phyloP scores from a whole-genome alignment of 1,140 invertebrate genomes.

The Odontomachus brunneus region DNA sequence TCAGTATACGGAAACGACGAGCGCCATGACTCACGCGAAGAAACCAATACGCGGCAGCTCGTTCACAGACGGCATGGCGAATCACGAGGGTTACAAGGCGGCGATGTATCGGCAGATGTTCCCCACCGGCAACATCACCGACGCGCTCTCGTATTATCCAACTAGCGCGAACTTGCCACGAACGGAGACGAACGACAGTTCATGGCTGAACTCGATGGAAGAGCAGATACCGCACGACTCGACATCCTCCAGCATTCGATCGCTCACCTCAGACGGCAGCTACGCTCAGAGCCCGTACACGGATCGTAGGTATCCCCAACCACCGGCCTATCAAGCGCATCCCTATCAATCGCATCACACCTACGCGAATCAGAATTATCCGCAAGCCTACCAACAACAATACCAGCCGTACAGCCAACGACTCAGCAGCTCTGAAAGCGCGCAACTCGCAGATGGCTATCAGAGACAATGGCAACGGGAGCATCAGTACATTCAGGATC shows the following conservation, averaged over 20 bases:
- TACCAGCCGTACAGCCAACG: constrained; percentile 80
- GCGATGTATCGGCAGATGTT: constrained; percentile 89
- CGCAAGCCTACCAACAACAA: constrained; percentile 81
- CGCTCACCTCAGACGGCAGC: constrained; percentile 86
- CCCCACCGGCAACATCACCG: constrained; percentile 90
- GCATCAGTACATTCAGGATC: constrained; percentile 80
- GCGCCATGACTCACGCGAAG: constrained; percentile 82
- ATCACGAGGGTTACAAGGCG: constrained; percentile 89
- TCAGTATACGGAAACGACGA: constrained; percentile 79
- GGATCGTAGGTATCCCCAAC: constrained; percentile 85
- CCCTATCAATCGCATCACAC: constrained; percentile 77
- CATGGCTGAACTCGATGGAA: constrained; percentile 87
- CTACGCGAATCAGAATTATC: constrained; percentile 80
- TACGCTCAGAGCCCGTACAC: constrained; percentile 88
- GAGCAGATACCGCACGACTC: constrained; percentile 86
- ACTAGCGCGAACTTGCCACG: constrained; percentile 88
- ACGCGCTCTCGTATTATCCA: constrained; percentile 91
- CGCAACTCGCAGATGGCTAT: constrained; percentile 79
- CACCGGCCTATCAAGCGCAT: constrained; percentile 80
- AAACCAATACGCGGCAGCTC: constrained; percentile 86
- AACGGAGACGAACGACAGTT: constrained; percentile 86
- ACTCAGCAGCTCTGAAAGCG: constrained; percentile 72
- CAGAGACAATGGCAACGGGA: constrained; percentile 82
- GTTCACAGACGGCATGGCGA: constrained; percentile 85
- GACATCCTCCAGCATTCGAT: constrained; percentile 86